Evolutionary conservation across 1,140 invertebrate genomes (phyloP), one percentile per base, ranked within the genome.

Genomic region (Acromyrmex heyeri): DNA sequence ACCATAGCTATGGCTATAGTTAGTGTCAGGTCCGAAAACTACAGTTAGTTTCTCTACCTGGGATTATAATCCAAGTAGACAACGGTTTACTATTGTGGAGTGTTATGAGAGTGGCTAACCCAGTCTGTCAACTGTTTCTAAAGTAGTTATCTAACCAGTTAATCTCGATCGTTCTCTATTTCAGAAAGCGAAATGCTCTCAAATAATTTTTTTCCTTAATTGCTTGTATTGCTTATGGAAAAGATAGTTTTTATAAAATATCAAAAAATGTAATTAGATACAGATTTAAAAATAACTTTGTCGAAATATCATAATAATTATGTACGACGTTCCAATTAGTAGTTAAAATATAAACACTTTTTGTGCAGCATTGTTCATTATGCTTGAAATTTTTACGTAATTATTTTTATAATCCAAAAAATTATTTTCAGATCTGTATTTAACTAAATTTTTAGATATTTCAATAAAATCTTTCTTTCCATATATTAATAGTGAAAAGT

Each of bases 1-100:
- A 16, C 55, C 55, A 44, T 61, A 76, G 73, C 14, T 18, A 14
- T 48, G 73, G 8, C 21, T 76, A 76, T 44, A 76, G 34, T 27
- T 18, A 4, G 55, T 38, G 55, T 8, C 55, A 16, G 34, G 55
- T 59, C 7, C 61, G 73, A 76, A 61, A 76, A 76, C 73, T 76
- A 76, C 55, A 76, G 73, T 76, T 76, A 76, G 73, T 24, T 76
- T 61, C 73, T 76, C 73, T 76, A 61, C 53, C 55, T 76, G 14
- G 55, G 55, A 76, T 76, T 76, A 76, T 44, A 75, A 75, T 44
- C 53, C 55, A 44, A 61, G 55, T 76, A 61, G 55, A 76, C 73
- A 61, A 76, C 73, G 21, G 30, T 57, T 76, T 61, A 61, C 34
- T 61, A 44, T 7, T 44, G n/a, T 27, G 1, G 48, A 50, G 53